Base-by-base conservation (phyloP, 2,888 invertebrate genomes). In the Branchipolynoe longqiensis region DNA sequence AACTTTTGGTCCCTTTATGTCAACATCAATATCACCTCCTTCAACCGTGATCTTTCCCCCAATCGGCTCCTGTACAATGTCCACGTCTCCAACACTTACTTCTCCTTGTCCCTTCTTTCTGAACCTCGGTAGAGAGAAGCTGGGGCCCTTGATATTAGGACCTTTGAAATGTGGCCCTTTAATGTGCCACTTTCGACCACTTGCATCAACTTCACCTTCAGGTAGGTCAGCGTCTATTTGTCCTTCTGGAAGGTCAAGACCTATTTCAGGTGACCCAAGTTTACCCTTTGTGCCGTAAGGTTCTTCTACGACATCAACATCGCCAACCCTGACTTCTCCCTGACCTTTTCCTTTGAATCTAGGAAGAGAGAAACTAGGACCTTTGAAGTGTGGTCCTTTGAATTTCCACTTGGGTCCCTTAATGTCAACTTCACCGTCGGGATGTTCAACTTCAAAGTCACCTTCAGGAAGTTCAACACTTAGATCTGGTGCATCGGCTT, bases 21-120 rank as follows among this genome's bases (percentile, higher is more conserved):
- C 62, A 25, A 62, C 62, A n/a, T 62, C 62, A 62, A 62, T 12
- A 12, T 62, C 48, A 48, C 48, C 48, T 12, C 48, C 48, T 48
- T 48, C 8, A 18, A 48, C 18, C 8, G 8, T 48, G 18, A 48
- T 18, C 18, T 48, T 62, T n/a, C n/a, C n/a, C n/a, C n/a, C n/a
- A 12, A 12, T 54, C 54, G 12, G 18, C 54, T 12, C 22, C 54
- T 54, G 54, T 22, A 22, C 22, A 12, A 54, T 12, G 54, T 54
- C 22, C 54, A 54, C 12, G 14, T 62, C 62, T 6, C 62, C 62
- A 62, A 62, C 62, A 62, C 25, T 62, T 12, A 62, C 28, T 62
- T 62, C 62, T 62, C 62, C 62, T 62, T 62, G n/a, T 22, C 62
- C 62, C n/a, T n/a, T n/a, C n/a, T n/a, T n/a, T n/a, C n/a, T n/a